Conservation (phyloP, 2,888 invertebrate species). For the Hydropsyche betteni region DNA sequence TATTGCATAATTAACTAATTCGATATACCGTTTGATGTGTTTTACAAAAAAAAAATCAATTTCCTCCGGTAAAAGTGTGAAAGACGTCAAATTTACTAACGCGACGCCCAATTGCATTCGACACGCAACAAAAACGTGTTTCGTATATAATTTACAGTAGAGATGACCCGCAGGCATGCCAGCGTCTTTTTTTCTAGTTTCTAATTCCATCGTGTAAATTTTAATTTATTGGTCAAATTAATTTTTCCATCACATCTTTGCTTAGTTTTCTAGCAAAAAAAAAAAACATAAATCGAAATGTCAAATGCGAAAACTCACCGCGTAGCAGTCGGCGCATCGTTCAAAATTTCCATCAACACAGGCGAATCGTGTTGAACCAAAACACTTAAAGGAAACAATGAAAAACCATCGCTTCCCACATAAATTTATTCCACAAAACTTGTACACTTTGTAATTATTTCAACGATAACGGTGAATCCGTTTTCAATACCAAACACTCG, state of each 20-base stretch:
- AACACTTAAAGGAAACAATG: conserved; percentile 10
- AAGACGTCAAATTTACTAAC: neutral
- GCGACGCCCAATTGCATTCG: conserved; percentile 6
- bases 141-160: conserved; percentile 6
- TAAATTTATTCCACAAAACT: neutral
- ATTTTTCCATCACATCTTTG: neutral
- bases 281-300: neutral
- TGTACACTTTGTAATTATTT: conserved; percentile 4
- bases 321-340: neutral
- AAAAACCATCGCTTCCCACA: conserved; percentile 4
- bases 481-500: too few species aligned
- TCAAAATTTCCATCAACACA: neutral
- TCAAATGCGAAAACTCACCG: neutral
- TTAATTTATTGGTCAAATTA: conserved; percentile 14
- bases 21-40: too few species aligned
- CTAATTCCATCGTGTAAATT: neutral
- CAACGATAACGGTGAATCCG: conserved; percentile 1
- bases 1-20: too few species aligned
- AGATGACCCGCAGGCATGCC: conserved; percentile 2
- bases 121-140: conserved; percentile 5
- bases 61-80: conserved; percentile 4
- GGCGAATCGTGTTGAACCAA: neutral
- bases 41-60: conserved; percentile 3
- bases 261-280: neutral
- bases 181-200: neutral